Evolutionary conservation across 1,140 invertebrate species (phyloP).

Genomic region (Gonatopus flavifemur): DNA sequence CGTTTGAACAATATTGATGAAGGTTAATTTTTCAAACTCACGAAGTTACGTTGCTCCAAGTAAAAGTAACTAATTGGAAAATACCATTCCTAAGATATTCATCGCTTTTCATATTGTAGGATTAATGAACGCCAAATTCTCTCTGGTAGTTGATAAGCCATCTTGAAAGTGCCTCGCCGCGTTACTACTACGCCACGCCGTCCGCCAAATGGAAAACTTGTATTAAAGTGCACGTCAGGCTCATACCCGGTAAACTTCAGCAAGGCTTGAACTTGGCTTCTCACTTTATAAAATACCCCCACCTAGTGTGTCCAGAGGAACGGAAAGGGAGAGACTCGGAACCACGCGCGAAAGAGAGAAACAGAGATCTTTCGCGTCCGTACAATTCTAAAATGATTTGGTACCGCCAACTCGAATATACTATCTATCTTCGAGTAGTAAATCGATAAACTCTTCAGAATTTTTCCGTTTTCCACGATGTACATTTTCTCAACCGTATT

Average conservation of each 20-base stretch:
- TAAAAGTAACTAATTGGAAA: too few relatives aligned
- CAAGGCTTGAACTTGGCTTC: slow-evolving; percentile 27
- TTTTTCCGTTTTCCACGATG: slow-evolving; percentile 16
- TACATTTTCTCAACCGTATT: slow-evolving; percentile 12
- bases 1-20: too few relatives aligned
- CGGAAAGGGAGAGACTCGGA: not conserved
- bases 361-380: slow-evolving; percentile 8
- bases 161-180: too few relatives aligned
- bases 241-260: slow-evolving; percentile 19
- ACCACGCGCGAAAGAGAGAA: not conserved
- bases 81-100: too few relatives aligned
- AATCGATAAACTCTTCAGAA: slow-evolving; percentile 28
- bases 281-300: slow-evolving; percentile 39
- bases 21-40: too few relatives aligned
- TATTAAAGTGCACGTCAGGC: slow-evolving; percentile 27
- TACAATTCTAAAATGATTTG: slow-evolving; percentile 32
- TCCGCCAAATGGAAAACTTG: slow-evolving; percentile 33
- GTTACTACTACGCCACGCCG: too few relatives aligned
- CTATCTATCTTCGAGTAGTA: slow-evolving; percentile 32
- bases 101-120: too few relatives aligned
- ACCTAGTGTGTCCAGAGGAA: slow-evolving; percentile 19
- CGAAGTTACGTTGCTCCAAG: too few relatives aligned
- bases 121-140: slow-evolving; percentile 22
- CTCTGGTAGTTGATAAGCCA: slow-evolving; percentile 31
- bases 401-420: slow-evolving; percentile 28